A percentile compares a stretch with the other conserved stretches of the same genome.
These are phyloP conservation scores for Betta splendens DNA, from an alignment of 2,797 vertebrate genomes.

Conservation along the genomic window DNA sequence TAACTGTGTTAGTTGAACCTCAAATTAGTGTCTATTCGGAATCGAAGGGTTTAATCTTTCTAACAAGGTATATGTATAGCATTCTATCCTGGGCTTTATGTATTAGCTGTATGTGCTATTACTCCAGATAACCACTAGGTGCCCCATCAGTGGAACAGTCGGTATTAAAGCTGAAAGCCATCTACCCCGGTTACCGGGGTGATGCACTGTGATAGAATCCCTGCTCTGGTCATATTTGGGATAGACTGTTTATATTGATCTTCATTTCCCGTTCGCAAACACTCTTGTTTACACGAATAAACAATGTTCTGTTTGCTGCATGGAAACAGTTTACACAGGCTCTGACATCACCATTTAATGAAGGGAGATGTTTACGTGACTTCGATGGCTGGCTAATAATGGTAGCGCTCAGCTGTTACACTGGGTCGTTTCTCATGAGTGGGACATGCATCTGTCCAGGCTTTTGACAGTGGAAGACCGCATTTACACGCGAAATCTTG, in stretches of 20 bases:
- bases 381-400: conserved; percentile 56
- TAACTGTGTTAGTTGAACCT: no score
- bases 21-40: no score
- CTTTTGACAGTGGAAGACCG: conserved; percentile 15
- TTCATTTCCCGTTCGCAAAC: conserved; percentile 64
- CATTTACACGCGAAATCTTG: conserved; percentile 40
- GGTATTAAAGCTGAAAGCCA: conserved; percentile 42
- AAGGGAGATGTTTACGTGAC: conserved; percentile 66
- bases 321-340: conserved; percentile 65
- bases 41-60: no score
- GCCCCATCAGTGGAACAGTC: no score
- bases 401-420: conserved; percentile 61
- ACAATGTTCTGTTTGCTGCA: conserved; percentile 62
- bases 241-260: conserved; percentile 60
- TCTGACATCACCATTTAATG: conserved; percentile 59
- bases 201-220: conserved; percentile 33
- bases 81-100: no score
- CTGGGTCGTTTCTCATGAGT: conserved; percentile 44
- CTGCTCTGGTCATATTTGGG: conserved; percentile 47
- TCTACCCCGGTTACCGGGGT: conserved; percentile 5
- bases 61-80: no score
- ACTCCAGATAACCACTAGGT: no score
- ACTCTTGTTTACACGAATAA: conserved; percentile 72
- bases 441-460: conserved; percentile 28
- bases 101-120: no score